Conservation (phyloP, 1,140 invertebrate genomes). For the Bombus breviceps region DNA sequence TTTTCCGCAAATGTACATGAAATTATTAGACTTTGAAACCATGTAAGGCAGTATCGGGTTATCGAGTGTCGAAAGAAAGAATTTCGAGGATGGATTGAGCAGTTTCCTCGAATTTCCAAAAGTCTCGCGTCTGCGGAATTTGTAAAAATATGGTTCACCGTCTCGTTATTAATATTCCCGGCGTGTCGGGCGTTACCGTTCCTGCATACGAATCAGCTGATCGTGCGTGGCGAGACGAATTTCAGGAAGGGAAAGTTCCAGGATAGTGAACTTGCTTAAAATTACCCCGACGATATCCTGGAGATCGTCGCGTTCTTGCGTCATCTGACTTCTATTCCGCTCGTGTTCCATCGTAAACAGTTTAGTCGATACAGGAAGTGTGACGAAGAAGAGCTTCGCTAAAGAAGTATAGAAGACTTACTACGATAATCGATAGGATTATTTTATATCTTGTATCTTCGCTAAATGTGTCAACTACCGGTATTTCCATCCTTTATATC, state of each 20-base stretch:
- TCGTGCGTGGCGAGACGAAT: slow-evolving; percentile 38
- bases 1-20: not conserved
- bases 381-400: not conserved
- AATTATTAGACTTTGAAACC: not conserved
- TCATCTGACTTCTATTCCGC: not conserved
- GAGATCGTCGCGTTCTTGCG: slow-evolving; percentile 10
- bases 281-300: not conserved
- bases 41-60: not conserved
- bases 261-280: slow-evolving; percentile 17
- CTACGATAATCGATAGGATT: no score
- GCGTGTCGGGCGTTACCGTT: not conserved
- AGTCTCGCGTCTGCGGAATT: slow-evolving; percentile 1
- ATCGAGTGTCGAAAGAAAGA: not conserved
- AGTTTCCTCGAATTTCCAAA: not conserved
- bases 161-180: slow-evolving; percentile 57
- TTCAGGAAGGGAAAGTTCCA: slow-evolving; percentile 56
- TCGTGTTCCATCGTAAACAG: not conserved
- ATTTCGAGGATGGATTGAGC: not conserved
- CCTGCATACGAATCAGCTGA: slow-evolving; percentile 56
- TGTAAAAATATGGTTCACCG: slow-evolving; percentile 37
- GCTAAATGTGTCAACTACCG: no score
- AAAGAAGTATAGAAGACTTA: no score
- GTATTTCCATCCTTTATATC: not conserved
- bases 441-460: no score
- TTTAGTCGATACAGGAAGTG: not conserved